phyloP scores from a whole-genome alignment of 2,888 invertebrate species.

The Cenopis cana region DNA sequence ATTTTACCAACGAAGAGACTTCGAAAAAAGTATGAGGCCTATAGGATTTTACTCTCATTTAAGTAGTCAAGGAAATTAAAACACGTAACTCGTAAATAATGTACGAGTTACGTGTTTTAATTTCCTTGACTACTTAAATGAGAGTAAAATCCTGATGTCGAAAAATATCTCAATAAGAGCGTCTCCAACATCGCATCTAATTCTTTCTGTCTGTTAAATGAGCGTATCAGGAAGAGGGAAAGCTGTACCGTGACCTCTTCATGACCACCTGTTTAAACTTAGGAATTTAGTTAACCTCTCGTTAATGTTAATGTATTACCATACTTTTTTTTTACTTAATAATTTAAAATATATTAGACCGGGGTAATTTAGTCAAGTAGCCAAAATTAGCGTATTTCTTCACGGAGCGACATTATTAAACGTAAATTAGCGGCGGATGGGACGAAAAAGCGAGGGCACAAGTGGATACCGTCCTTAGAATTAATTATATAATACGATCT shows the following conservation, averaged over 20 bases:
- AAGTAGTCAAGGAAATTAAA: too few species aligned
- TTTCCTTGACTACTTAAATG: not conserved
- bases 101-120: too few species aligned
- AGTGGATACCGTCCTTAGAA: not conserved
- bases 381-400: not conserved
- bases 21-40: too few species aligned
- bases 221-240: not conserved
- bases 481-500: not conserved
- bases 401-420: not conserved
- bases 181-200: not conserved
- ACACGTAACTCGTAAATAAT: too few species aligned
- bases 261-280: constrained; percentile 31
- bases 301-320: not conserved
- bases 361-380: not conserved
- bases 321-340: too few species aligned
- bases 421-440: not conserved
- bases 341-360: not conserved
- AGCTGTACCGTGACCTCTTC: constrained; percentile 4
- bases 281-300: too few species aligned
- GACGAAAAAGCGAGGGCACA: not conserved
- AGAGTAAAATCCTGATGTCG: not conserved
- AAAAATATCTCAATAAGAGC: not conserved
- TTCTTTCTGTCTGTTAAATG: not conserved
- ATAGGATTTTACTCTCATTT: too few species aligned
- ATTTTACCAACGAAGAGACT: too few species aligned